Evolutionary conservation across 1,140 invertebrate genomes (phyloP).

Genomic region (Trichonephila clavipes): DNA sequence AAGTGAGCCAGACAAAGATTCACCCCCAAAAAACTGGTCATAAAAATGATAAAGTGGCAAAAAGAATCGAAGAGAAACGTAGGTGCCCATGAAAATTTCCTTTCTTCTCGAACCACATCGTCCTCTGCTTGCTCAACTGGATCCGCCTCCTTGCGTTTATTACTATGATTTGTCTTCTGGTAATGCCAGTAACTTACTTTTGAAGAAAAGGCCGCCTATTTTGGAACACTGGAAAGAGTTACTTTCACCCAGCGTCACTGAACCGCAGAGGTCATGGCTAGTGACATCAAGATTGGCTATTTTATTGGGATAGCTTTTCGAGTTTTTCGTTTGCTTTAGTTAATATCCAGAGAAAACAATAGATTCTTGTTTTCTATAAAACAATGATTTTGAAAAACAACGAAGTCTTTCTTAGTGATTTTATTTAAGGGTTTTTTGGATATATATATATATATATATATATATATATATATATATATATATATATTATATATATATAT

Average conservation of each 20-base stretch:
- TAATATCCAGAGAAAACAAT: background rate
- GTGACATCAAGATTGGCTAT: constrained; percentile 23
- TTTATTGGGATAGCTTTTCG: background rate
- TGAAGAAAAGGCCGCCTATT: constrained; percentile 36
- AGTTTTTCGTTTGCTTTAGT: background rate
- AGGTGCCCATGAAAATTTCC: background rate
- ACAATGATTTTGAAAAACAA: too few species aligned
- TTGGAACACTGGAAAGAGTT: constrained; percentile 19
- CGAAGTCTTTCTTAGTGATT: too few species aligned
- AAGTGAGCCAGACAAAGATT: background rate
- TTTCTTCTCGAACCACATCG: background rate
- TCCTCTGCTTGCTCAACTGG: constrained; percentile 27
- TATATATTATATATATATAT: too few species aligned
- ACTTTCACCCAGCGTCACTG: constrained; percentile 32
- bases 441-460: too few species aligned
- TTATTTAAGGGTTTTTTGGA: too few species aligned
- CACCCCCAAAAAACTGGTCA: background rate
- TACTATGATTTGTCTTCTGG: constrained; percentile 54
- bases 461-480: too few species aligned
- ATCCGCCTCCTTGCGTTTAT: constrained; percentile 9
- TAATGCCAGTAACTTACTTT: constrained; percentile 63
- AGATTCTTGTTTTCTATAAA: too few species aligned
- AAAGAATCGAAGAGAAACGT: background rate
- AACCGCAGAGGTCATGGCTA: constrained; percentile 22
- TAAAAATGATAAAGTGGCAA: background rate